Evolutionary conservation across 2,797 vertebrate species (phyloP).

Genomic region (Danio albolineatus): DNA sequence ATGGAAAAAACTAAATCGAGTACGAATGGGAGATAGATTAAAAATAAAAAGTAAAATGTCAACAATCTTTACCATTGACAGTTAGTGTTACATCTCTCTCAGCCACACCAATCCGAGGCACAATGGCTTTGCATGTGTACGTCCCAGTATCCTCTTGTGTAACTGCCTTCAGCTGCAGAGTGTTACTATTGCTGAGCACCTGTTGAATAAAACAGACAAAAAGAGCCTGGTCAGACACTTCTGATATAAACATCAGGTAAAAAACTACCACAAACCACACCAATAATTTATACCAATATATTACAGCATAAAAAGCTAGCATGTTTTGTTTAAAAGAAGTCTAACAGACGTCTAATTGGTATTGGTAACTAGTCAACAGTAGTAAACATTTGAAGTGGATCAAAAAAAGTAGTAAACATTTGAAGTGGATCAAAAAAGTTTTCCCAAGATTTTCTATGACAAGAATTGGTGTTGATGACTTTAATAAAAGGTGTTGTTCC

Average conservation of each 20-base stretch:
- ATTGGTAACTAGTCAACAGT: too few relatives aligned
- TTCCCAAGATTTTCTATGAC: too few relatives aligned
- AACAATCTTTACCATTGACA: constrained; percentile 83
- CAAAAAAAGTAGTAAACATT: too few relatives aligned
- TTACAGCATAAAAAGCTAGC: neutral
- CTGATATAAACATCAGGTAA: neutral
- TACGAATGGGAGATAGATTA: neutral
- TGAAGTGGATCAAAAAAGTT: too few relatives aligned
- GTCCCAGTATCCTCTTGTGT: constrained; percentile 88
- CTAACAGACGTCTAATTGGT: too few relatives aligned
- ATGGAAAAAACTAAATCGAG: neutral
- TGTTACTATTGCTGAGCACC: constrained; percentile 90
- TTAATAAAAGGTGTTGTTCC: too few relatives aligned
- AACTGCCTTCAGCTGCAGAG: constrained; percentile 84
- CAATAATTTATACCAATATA: neutral
- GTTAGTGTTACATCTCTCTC: constrained; percentile 85
- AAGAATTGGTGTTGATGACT: too few relatives aligned
- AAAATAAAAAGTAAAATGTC: neutral
- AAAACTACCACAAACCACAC: neutral
- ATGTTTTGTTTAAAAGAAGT: too few relatives aligned
- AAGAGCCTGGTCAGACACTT: constrained; percentile 15
- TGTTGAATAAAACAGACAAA: constrained; percentile 63
- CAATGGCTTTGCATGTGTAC: constrained; percentile 90
- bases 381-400: too few relatives aligned
- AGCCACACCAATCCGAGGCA: constrained; percentile 85